Evolutionary conservation across 1,140 invertebrate genomes (phyloP), one percentile per base, ranked within the genome.

Genomic region (Myzus persicae): DNA sequence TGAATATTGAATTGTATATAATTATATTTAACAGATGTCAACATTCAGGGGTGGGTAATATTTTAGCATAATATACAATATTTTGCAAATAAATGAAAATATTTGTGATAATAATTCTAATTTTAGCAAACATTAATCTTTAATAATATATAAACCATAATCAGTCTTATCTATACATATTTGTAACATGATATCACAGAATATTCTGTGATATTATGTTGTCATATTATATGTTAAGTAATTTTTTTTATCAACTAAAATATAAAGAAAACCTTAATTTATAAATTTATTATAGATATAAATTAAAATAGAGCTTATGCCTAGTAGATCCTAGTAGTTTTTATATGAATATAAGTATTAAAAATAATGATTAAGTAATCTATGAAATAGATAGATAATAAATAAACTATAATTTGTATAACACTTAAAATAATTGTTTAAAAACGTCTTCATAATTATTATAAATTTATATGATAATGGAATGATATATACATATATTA

Each of bases 111-210:
- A 54, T 20, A 40, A 89, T 26, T 40, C 8, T 40, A 54, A 89
- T 38, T 40, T 38, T 54, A 40, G 46, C 46, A 38, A 89, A 89
- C 6, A 89, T 89, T 89, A 38, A 54, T 76, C 31, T 76, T 76
- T 76, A 76, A 76, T 76, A 76, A 76, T 76, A 44, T 26, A 24
- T 89, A 89, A 89, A 38, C n/a, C 9, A 51, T 54, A 89, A 26
- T 89, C 88, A 89, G 88, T 89, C 88, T 89, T 89, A 26, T 89
- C 36, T 89, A 89, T 54, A 40, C 20, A 89, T 40, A 38, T 54
- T 54, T 54, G 38, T 89, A 20, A 89, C 20, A 87, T 85, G 46
- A 22, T 48, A 48, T n/a, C n/a, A n/a, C n/a, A n/a, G n/a, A n/a
- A n/a, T n/a, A n/a, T n/a, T n/a, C n/a, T n/a, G n/a, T n/a, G n/a